Conservation (phyloP, 2,888 invertebrate genomes). For the Hirtodrosophila confusa region DNA sequence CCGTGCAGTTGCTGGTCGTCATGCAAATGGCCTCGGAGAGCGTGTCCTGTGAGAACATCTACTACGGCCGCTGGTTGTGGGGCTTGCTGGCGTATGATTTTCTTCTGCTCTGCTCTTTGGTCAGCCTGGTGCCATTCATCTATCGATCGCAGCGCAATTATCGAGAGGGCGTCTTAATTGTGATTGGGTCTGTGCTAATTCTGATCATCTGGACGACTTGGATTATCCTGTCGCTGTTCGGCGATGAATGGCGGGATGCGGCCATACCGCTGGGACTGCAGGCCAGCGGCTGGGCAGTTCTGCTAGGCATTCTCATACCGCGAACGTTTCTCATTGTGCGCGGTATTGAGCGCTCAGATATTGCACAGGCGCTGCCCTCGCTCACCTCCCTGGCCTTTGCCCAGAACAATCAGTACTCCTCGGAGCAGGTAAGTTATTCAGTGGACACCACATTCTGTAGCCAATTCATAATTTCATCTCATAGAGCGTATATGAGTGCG, state of each 20-base stretch:
- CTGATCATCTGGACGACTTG: slow-evolving; percentile 87
- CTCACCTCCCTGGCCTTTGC: slow-evolving; percentile 84
- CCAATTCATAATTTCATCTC: neutral
- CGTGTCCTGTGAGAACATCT: slow-evolving; percentile 85
- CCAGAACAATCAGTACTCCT: slow-evolving; percentile 84
- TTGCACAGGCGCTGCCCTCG: slow-evolving; percentile 86
- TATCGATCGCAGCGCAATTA: slow-evolving; percentile 88
- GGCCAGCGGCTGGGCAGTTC: slow-evolving; percentile 87
- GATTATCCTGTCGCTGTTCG: slow-evolving; percentile 86
- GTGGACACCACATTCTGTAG: accelerated
- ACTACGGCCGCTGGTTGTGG: slow-evolving; percentile 85
- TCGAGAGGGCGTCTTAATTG: slow-evolving; percentile 87
- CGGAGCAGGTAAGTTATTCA: slow-evolving; percentile 81
- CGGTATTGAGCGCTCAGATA: slow-evolving; percentile 87
- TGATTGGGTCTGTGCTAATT: slow-evolving; percentile 86
- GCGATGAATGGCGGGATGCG: slow-evolving; percentile 86
- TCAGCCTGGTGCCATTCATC: slow-evolving; percentile 87
- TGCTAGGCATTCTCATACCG: slow-evolving; percentile 88
- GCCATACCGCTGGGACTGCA: slow-evolving; percentile 87
- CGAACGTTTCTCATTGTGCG: slow-evolving; percentile 89
- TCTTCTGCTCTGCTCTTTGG: slow-evolving; percentile 86
- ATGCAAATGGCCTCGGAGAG: slow-evolving; percentile 85
- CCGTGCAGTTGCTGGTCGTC: slow-evolving; percentile 84
- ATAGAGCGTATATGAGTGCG: slow-evolving; percentile 86
- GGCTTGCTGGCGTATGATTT: slow-evolving; percentile 87